Conservation (phyloP, 2,888 invertebrate species). For the Mimas tiliae region DNA sequence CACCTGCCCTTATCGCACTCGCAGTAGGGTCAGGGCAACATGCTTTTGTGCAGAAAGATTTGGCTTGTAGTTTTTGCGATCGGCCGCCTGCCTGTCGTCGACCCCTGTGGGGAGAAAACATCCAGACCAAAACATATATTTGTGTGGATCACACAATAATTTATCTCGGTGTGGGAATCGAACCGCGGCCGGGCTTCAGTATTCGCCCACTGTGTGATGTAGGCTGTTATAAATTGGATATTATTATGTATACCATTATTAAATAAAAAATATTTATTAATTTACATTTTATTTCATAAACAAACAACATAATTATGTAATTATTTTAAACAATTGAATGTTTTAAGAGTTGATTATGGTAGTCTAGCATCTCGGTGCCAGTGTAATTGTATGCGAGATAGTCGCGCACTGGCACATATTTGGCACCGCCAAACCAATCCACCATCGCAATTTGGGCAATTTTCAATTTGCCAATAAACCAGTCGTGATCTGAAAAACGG, state of each 20-base stretch:
- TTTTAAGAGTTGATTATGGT: conserved; percentile 41
- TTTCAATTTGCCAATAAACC: conserved; percentile 91
- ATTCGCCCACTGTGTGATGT: too few relatives aligned
- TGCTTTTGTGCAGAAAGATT: too few relatives aligned
- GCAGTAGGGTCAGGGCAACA: too few relatives aligned
- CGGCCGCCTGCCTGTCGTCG: too few relatives aligned
- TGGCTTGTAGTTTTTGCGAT: too few relatives aligned
- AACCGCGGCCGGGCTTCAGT: too few relatives aligned
- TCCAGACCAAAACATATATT: too few relatives aligned
- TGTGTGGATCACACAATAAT: too few relatives aligned
- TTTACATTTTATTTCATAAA: not conserved
- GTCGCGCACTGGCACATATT: conserved; percentile 86
- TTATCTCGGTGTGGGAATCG: too few relatives aligned
- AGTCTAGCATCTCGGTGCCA: conserved; percentile 61
- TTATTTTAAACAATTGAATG: conserved; percentile 4
- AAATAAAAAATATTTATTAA: conserved; percentile 4
- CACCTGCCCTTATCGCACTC: too few relatives aligned
- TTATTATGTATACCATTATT: not conserved
- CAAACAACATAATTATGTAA: not conserved
- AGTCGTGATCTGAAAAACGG: conserved; percentile 88
- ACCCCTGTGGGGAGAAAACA: too few relatives aligned
- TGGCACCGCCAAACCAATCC: conserved; percentile 93
- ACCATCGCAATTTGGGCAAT: conserved; percentile 90
- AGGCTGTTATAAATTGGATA: too few relatives aligned
- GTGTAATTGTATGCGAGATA: conserved; percentile 85